Evolutionary conservation across 2,113 vertebrate genomes (phyloP).

Genomic region (Tringa solitaria): DNA sequence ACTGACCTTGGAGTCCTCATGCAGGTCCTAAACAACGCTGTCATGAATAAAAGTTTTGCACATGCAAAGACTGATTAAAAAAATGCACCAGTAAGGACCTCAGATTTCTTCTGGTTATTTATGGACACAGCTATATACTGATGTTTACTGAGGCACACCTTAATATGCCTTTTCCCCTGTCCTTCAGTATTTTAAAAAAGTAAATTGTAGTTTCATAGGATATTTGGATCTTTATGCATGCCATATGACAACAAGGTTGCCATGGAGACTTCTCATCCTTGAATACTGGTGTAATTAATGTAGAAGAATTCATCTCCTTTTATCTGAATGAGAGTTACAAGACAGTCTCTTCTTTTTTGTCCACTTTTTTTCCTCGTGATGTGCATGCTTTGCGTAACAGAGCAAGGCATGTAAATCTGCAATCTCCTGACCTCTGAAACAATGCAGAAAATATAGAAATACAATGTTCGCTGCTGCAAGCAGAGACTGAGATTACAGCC

Average conservation of each 20-base stretch:
- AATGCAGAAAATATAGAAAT: not conserved
- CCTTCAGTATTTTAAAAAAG: not conserved
- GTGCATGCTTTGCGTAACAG: not conserved
- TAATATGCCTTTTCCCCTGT: not conserved
- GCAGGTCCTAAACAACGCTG: not conserved
- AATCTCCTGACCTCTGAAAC: not conserved
- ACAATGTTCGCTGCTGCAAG: not conserved
- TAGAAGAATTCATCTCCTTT: constrained; percentile 50
- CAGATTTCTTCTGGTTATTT: not conserved
- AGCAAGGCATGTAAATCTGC: not conserved
- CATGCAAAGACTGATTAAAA: not conserved
- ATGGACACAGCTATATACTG: not conserved
- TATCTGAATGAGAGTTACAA: constrained; percentile 35
- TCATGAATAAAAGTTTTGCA: not conserved
- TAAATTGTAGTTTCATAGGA: constrained; percentile 11
- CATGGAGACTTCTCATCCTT: constrained; percentile 62
- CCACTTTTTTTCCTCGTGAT: not conserved
- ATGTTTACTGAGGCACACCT: not conserved
- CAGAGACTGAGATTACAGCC: not conserved
- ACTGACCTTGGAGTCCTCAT: not conserved
- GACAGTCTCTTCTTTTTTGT: not conserved
- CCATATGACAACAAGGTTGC: constrained; percentile 66
- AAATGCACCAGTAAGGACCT: not conserved
- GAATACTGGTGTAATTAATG: constrained; percentile 59
- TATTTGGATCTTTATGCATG: not conserved